These are phyloP conservation scores for Saturnia japonica DNA, from an alignment of 2,888 invertebrate genomes.

Conservation along the genomic window DNA sequence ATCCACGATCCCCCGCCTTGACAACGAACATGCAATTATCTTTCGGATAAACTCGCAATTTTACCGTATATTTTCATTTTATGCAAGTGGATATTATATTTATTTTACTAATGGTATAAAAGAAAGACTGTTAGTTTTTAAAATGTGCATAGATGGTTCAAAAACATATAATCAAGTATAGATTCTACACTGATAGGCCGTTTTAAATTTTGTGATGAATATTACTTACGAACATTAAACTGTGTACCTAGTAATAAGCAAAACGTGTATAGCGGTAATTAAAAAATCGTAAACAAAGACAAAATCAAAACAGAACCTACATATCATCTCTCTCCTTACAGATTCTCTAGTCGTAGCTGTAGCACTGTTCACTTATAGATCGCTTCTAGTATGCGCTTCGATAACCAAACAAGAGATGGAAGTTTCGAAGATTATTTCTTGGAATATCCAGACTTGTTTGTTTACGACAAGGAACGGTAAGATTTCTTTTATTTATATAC, in stretches of 20 bases:
- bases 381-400: not conserved
- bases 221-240: too few species aligned
- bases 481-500: too few species aligned
- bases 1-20: conserved; percentile 45
- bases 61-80: conserved; percentile 6
- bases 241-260: too few species aligned
- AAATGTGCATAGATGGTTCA: not conserved
- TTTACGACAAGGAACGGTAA: too few species aligned
- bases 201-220: too few species aligned
- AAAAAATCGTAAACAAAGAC: not conserved
- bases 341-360: not conserved
- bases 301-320: not conserved
- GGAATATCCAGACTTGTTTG: too few species aligned
- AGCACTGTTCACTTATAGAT: not conserved
- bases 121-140: not conserved
- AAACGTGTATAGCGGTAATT: not conserved
- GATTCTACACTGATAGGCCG: too few species aligned
- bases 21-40: conserved; percentile 61
- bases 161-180: too few species aligned
- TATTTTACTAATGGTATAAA: not conserved
- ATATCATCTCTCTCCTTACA: not conserved
- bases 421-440: not conserved
- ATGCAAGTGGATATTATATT: not conserved
- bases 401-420: not conserved
- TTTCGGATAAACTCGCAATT: conserved; percentile 36